Base-by-base conservation (phyloP, 2,888 invertebrate species). In the Drosophila parthenogenetica region DNA sequence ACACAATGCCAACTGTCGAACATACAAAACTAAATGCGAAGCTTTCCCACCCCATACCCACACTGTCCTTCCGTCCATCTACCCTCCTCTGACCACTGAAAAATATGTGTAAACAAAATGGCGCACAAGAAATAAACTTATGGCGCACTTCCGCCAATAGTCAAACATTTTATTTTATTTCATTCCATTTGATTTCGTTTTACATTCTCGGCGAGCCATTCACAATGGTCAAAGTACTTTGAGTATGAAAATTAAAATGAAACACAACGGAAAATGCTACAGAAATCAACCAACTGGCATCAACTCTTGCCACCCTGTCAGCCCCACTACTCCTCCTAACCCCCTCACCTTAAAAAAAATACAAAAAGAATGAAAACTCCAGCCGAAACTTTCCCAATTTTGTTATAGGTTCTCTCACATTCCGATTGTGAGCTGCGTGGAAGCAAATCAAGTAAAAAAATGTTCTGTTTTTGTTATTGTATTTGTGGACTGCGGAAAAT, bases 101-200 rank as follows among this genome's bases (percentile, higher is more conserved):
- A 55, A 75, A 69, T 54, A 64, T 72, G 59, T 72, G 74, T 77
- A 69, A 77, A 71, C 79, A 84, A 74, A 87, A 81, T 85, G 81
- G 87, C 81, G 76, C 60, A 77, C 73, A 77, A 84, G 79, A 84
- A 87, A 80, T 79, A 69, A 87, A 87, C 85, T 87, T 87, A 85
- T 87, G 87, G 83, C 81, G 67, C 73, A 87, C 86, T 85, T 87
- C 86, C 86, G 86, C 83, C 81, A 79, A 77, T 84, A 85, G 84
- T 84, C 80, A 84, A 86, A 87, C 78, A 82, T 85, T 87, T 87
- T 80, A 84, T 87, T 85, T 78, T 77, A 79, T 83, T 81, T 86
- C 75, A 72, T 77, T 77, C 68, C 77, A 73, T 66, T 76, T 72
- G 64, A 76, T 60, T 73, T 75, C 68, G 66, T 39, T 68, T 61